A percentile compares a stretch with the other conserved stretches of the same genome.
Evolutionary conservation across 1,140 invertebrate genomes (phyloP).

Genomic region (Psix sp.): DNA sequence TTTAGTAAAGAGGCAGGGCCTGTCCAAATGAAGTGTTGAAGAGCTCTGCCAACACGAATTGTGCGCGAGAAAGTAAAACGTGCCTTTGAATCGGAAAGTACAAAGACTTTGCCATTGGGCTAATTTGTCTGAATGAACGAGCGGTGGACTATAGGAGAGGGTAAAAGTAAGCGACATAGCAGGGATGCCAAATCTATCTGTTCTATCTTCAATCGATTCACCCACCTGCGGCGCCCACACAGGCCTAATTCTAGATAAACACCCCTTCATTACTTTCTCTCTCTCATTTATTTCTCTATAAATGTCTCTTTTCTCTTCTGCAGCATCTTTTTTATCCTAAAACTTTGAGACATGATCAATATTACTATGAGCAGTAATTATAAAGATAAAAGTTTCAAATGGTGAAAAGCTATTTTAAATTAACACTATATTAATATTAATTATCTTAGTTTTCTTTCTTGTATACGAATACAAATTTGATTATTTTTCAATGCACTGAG

Average conservation of each 20-base stretch:
- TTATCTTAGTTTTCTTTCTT: too few relatives aligned
- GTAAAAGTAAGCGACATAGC: constrained; percentile 53
- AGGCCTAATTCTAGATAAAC: constrained; percentile 75
- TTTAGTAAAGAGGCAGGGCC: constrained; percentile 56
- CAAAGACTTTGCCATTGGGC: constrained; percentile 73
- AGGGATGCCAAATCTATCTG: constrained; percentile 39
- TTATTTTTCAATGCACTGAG: too few relatives aligned
- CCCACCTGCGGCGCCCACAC: constrained; percentile 54
- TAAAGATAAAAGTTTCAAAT: too few relatives aligned
- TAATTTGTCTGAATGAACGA: constrained; percentile 77
- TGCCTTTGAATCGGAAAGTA: constrained; percentile 74
- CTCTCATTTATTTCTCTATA: constrained; percentile 23
- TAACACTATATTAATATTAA: too few relatives aligned
- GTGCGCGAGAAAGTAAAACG: constrained; percentile 70
- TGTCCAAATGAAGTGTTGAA: constrained; percentile 73
- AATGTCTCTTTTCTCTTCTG: constrained; percentile 9
- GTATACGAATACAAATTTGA: too few relatives aligned
- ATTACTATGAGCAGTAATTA: too few relatives aligned
- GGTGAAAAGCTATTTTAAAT: too few relatives aligned
- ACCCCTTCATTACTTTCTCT: constrained; percentile 74
- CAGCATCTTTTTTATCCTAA: too few relatives aligned
- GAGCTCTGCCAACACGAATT: constrained; percentile 75
- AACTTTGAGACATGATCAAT: too few relatives aligned
- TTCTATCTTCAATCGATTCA: constrained; percentile 33
- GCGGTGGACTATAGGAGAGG: constrained; percentile 70